A percentile compares a stretch with the other conserved stretches of the same genome.
These are phyloP conservation scores for Punctoribates punctum DNA, from an alignment of 2,888 invertebrate genomes.

Conservation along the genomic window DNA sequence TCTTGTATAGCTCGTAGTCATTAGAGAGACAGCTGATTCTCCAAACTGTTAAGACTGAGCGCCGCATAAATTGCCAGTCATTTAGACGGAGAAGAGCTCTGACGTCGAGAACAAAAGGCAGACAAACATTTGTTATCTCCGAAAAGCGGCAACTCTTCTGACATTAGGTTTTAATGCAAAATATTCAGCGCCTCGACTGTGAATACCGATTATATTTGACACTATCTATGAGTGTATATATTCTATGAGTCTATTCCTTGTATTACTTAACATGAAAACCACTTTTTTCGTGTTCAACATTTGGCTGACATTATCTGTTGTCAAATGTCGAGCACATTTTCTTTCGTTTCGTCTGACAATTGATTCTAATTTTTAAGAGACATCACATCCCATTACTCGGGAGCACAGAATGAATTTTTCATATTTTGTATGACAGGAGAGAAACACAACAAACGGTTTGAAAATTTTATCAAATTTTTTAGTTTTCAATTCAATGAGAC, in stretches of 20 bases:
- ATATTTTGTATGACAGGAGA: background rate
- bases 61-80: conserved; percentile 32
- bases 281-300: background rate
- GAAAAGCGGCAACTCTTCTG: conserved; percentile 21
- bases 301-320: background rate
- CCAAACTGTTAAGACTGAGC: conserved; percentile 1
- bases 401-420: background rate
- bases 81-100: background rate
- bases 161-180: conserved; percentile 7
- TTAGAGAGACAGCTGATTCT: background rate
- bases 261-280: too few relatives aligned
- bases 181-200: background rate
- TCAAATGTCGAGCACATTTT: conserved; percentile 20
- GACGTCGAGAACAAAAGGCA: conserved; percentile 8
- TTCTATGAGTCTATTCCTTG: too few relatives aligned
- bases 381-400: background rate
- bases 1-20: background rate
- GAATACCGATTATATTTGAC: conserved; percentile 17
- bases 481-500: background rate
- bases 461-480: background rate
- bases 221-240: conserved; percentile 7
- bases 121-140: conserved; percentile 28
- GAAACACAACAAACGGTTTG: background rate
- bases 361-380: conserved; percentile 3
- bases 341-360: conserved; percentile 1